phyloP scores from a whole-genome alignment of 1,140 invertebrate species.

The Drosophila kikkawai region DNA sequence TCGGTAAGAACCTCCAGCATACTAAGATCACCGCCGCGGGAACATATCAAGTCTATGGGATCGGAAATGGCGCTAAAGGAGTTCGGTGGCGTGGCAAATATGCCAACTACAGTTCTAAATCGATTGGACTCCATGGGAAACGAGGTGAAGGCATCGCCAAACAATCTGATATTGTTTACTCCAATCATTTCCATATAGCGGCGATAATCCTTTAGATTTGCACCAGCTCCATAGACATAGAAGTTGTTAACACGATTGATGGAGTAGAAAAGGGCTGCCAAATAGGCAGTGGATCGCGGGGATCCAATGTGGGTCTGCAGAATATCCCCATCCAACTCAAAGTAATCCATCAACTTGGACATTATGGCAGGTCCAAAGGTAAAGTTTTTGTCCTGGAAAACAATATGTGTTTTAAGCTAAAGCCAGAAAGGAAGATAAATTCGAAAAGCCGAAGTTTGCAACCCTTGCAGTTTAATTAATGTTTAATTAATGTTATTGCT shows the following conservation, averaged over 20 bases:
- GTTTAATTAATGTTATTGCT: neutral
- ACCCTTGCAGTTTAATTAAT: too few relatives aligned
- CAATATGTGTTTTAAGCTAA: neutral
- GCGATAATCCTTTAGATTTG: conserved; percentile 86
- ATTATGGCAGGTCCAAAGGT: conserved; percentile 91
- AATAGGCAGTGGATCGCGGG: conserved; percentile 90
- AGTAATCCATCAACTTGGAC: conserved; percentile 88
- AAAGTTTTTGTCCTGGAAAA: conserved; percentile 89
- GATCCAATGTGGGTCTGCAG: conserved; percentile 91
- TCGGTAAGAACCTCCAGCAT: conserved; percentile 89
- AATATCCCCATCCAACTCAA: conserved; percentile 88
- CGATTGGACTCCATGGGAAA: conserved; percentile 86
- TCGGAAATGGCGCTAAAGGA: conserved; percentile 91
- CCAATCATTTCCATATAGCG: conserved; percentile 86
- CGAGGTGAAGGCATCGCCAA: conserved; percentile 87
- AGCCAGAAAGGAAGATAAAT: neutral
- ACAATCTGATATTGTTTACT: conserved; percentile 87
- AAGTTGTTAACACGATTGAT: conserved; percentile 87
- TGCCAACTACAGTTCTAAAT: conserved; percentile 89
- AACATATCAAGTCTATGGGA: conserved; percentile 90
- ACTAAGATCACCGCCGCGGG: conserved; percentile 88
- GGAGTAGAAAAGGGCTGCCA: conserved; percentile 88
- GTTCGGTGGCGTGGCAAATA: conserved; percentile 90
- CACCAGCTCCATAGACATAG: conserved; percentile 87
- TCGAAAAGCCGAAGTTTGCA: neutral